Evolutionary conservation across 2,113 vertebrate genomes (phyloP).

Genomic region (Mesembrinibis cayennensis): DNA sequence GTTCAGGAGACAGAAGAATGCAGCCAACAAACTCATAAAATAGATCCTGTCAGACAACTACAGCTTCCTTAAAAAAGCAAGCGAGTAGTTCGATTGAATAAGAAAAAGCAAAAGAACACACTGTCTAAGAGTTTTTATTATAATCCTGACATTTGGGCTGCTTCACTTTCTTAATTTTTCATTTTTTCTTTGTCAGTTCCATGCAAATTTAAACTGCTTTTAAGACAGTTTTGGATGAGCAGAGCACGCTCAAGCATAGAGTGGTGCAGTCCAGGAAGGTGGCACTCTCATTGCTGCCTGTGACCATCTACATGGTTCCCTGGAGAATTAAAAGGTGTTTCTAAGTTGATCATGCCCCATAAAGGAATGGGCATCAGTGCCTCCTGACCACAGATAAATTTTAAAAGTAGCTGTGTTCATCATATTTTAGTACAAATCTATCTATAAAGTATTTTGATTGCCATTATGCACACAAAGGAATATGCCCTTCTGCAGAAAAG

Average conservation of each 20-base stretch:
- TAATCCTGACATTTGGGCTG: not conserved
- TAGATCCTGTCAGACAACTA: conserved; percentile 33
- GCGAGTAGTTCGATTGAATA: not conserved
- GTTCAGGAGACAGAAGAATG: not conserved
- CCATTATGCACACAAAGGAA: not conserved
- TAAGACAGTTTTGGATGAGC: not conserved
- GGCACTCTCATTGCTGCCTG: not conserved
- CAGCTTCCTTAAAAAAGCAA: not conserved
- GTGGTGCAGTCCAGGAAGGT: not conserved
- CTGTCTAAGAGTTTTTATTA: not conserved
- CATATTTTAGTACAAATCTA: not conserved
- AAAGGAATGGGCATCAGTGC: not conserved
- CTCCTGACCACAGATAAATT: not conserved
- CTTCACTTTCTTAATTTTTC: not conserved
- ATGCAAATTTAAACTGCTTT: not conserved
- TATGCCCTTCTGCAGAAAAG: not conserved
- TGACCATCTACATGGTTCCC: not conserved
- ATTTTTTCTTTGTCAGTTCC: not conserved
- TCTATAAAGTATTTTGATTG: not conserved
- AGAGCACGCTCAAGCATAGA: not conserved
- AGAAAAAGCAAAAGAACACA: not conserved
- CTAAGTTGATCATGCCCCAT: not conserved
- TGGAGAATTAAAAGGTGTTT: not conserved
- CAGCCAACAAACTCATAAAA: conserved; percentile 8
- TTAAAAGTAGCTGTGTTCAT: not conserved